These are phyloP conservation scores for Microtus ochrogaster DNA, from an alignment of 2,113 vertebrate genomes.

Conservation along the genomic window DNA sequence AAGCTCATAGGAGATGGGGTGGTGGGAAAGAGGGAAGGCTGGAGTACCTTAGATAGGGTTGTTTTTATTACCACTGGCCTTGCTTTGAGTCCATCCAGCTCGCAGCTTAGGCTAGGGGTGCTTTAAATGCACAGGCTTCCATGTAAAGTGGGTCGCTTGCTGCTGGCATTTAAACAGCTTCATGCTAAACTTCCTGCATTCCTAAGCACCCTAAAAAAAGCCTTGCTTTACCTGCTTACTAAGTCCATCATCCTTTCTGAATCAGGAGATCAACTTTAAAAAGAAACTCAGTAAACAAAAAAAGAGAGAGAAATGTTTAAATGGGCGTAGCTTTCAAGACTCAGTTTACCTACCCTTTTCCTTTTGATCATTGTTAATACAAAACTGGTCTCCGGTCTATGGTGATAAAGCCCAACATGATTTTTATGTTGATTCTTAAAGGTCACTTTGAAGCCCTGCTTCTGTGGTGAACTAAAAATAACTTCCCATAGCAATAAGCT, in stretches of 20 bases:
- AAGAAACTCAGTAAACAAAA: neutral
- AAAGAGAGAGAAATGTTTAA: neutral
- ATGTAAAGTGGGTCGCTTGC: slow-evolving; percentile 61
- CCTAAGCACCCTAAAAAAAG: neutral
- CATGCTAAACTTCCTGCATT: neutral
- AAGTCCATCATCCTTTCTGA: neutral
- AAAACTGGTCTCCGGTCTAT: slow-evolving; percentile 66
- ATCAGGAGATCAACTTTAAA: slow-evolving; percentile 49
- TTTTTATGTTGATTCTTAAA: slow-evolving; percentile 83
- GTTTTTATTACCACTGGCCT: slow-evolving; percentile 44
- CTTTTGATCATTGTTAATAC: slow-evolving; percentile 70
- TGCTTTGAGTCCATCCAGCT: slow-evolving; percentile 46
- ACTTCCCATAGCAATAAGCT: slow-evolving; percentile 69
- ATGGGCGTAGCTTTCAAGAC: slow-evolving; percentile 49
- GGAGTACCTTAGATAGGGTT: neutral
- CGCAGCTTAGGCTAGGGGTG: slow-evolving; percentile 35
- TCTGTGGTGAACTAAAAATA: slow-evolving; percentile 82
- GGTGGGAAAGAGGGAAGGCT: slow-evolving; percentile 26
- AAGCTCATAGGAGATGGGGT: neutral
- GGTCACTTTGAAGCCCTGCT: slow-evolving; percentile 81
- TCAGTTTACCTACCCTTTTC: slow-evolving; percentile 66
- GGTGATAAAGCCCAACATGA: slow-evolving; percentile 69
- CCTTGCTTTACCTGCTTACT: slow-evolving; percentile 38
- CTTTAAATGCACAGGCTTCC: slow-evolving; percentile 56
- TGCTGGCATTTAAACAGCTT: slow-evolving; percentile 37